Evolutionary conservation across 2,797 vertebrate species (phyloP), one percentile per base, ranked within the genome.

Genomic region (Melanotaenia pygmaea): DNA sequence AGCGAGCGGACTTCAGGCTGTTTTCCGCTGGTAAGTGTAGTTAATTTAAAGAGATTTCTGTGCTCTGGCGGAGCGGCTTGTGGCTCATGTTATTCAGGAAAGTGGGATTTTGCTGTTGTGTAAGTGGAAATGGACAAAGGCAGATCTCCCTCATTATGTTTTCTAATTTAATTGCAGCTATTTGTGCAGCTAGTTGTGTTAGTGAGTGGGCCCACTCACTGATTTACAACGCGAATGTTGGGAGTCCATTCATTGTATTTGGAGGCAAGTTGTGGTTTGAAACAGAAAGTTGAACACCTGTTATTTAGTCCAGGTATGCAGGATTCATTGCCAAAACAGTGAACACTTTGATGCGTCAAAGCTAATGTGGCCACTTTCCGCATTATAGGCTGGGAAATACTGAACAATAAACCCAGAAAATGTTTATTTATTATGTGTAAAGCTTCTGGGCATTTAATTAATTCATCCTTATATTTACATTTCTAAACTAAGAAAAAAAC

Each of bases 1-100:
- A 20, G 69, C 74, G 47, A 66, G 45, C 72, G 11, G 69, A 64
- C 76, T 38, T 37, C 53, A 18, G 34, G n/a, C 20, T 3, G 40
- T 37, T 65, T 66, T 62, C 70, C 43, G 61, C 58, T 76, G 82
- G 87, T 90, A 71, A 84, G 86, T 79, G 40, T 65, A 28, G 60
- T 10, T 64, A 9, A 3, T 38, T 63, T 43, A 1, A 10, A 24
- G 37, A 18, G 51, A 50, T 47, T 28, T 54, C 11, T 53, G 26
- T 43, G 22, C 32, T 18, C 0, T 43, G 2, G 28, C 30, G 34
- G 43, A 24, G 0, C 77, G 45, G 64, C 51, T 67, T 37, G 5
- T n/a, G 37, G 14, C 24, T 54, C 30, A 43, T 14, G 61, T 24
- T 40, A 1, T 10, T 3, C 62, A 58, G 5, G 16, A 51, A 69